Conservation (phyloP, 2,113 vertebrate genomes). For the Gulo gulo region DNA sequence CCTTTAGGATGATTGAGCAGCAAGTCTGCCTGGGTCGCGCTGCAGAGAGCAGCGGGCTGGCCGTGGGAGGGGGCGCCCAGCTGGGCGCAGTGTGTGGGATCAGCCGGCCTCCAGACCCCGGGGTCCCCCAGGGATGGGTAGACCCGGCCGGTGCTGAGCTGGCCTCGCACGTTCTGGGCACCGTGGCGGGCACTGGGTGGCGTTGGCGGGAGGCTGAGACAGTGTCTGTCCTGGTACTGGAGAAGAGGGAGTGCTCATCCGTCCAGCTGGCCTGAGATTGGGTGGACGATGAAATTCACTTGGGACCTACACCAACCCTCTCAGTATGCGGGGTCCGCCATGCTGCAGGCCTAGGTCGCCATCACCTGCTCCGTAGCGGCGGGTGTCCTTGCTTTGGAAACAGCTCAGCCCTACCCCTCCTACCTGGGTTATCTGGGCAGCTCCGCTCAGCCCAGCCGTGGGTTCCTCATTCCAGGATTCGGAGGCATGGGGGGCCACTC, state of each 20-base stretch:
- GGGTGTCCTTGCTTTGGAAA: not conserved
- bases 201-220: fast-evolving
- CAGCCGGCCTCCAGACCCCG: not conserved
- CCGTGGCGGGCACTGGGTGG: not conserved
- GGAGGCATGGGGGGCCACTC: not conserved
- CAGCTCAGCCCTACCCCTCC: not conserved
- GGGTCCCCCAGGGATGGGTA: not conserved
- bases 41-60: not conserved
- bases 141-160: not conserved
- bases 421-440: not conserved
- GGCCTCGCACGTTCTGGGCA: not conserved
- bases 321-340: not conserved
- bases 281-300: no score
- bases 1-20: not conserved
- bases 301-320: not conserved
- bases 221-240: not conserved
- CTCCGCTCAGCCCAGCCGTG: not conserved
- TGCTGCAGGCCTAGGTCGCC: not conserved
- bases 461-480: not conserved
- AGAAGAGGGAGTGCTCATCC: not conserved
- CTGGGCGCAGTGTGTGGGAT: not conserved
- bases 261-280: not conserved
- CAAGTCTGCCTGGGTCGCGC: fast-evolving
- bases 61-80: not conserved
- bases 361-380: fast-evolving